Conservation (phyloP, 2,797 vertebrate genomes). For the Knipowitschia caucasica region DNA sequence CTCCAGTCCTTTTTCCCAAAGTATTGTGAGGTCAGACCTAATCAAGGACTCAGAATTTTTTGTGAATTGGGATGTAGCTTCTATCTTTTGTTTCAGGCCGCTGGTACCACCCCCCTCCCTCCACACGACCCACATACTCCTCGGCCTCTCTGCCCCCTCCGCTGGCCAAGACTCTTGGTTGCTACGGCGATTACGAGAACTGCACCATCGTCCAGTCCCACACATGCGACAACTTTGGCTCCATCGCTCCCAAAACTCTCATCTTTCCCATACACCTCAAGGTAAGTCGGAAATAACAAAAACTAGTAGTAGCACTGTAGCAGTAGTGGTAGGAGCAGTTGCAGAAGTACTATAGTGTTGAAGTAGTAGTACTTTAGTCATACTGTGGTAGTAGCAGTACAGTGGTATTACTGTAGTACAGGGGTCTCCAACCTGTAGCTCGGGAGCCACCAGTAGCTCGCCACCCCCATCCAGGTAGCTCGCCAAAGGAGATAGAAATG, state of each 20-base stretch:
- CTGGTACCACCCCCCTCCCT: background rate
- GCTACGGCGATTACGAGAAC: constrained; percentile 85
- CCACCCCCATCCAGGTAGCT: too few species aligned
- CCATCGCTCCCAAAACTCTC: constrained; percentile 84
- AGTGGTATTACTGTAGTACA: too few species aligned
- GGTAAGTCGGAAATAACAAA: constrained; percentile 60
- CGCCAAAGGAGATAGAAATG: too few species aligned
- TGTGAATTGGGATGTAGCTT: background rate
- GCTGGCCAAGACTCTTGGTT: constrained; percentile 51
- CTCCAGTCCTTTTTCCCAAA: background rate
- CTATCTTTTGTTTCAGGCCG: constrained; percentile 2
- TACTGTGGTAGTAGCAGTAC: too few species aligned
- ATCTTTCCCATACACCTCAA: constrained; percentile 89
- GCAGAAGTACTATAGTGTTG: too few species aligned
- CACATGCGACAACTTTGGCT: constrained; percentile 77
- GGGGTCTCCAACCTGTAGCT: too few species aligned
- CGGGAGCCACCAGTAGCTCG: too few species aligned
- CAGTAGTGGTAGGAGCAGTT: too few species aligned
- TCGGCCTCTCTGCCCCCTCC: constrained; percentile 1
- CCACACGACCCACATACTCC: constrained; percentile 26
- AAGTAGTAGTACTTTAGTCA: too few species aligned
- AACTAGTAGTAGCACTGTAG: background rate
- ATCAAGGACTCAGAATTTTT: too few species aligned
- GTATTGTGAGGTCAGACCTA: too few species aligned
- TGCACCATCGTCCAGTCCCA: constrained; percentile 85